phyloP scores from a whole-genome alignment of 2,113 vertebrate species.

The Polypterus senegalus region DNA sequence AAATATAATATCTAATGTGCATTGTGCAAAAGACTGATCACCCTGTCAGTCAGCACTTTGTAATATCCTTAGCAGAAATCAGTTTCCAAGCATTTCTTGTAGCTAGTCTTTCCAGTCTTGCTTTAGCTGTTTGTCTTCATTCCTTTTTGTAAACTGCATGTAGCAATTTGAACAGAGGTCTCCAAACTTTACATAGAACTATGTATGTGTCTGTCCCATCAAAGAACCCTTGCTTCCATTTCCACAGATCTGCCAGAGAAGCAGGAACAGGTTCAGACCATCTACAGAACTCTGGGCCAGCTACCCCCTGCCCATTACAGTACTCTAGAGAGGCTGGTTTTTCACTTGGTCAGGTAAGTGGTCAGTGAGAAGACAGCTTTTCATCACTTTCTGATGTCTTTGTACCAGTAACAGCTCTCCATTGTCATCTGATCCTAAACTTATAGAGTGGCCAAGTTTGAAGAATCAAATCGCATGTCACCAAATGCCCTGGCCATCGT shows the following conservation, averaged over 20 bases:
- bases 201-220: background rate
- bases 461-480: constrained; percentile 89
- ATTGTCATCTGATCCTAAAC: background rate
- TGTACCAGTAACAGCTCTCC: too few relatives aligned
- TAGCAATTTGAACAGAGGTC: background rate
- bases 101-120: background rate
- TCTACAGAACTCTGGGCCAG: constrained; percentile 77
- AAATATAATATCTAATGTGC: too few relatives aligned
- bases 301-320: constrained; percentile 72
- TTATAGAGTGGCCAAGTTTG: constrained; percentile 76
- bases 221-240: background rate
- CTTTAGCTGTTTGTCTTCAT: constrained; percentile 4
- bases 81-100: too few relatives aligned
- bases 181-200: background rate
- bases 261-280: constrained; percentile 75
- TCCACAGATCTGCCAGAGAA: constrained; percentile 77
- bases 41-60: too few relatives aligned
- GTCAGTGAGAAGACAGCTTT: background rate
- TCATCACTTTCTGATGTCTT: too few relatives aligned
- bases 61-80: too few relatives aligned
- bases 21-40: too few relatives aligned
- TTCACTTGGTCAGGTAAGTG: constrained; percentile 87
- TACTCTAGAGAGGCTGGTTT: constrained; percentile 81
- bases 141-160: background rate
- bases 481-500: constrained; percentile 84